phyloP scores from a whole-genome alignment of 2,113 vertebrate genomes.

The Rhinoptilus africanus region DNA sequence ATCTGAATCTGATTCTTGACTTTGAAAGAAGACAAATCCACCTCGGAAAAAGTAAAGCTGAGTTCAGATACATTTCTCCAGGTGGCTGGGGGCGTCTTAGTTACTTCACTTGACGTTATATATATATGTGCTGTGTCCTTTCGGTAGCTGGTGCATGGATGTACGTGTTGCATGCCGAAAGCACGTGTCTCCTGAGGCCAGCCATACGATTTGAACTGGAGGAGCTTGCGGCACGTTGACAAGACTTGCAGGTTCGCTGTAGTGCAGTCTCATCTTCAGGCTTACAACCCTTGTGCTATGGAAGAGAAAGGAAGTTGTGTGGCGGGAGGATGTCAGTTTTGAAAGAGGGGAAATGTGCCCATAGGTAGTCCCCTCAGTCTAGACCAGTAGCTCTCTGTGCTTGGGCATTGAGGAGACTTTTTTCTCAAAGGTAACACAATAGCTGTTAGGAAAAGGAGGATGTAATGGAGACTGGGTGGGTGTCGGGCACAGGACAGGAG shows the following conservation, averaged over 20 bases:
- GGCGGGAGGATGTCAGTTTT: neutral
- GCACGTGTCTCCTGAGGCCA: neutral
- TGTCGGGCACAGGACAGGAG: neutral
- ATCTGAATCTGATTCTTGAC: neutral
- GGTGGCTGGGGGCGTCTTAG: neutral
- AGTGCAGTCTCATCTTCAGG: neutral
- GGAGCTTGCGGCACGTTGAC: neutral
- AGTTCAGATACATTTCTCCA: neutral
- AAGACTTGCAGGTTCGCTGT: neutral
- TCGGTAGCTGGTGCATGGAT: neutral
- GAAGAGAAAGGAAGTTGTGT: neutral
- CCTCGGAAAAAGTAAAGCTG: neutral
- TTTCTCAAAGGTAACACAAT: neutral
- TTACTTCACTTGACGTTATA: neutral
- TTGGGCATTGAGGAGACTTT: neutral
- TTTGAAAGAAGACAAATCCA: neutral
- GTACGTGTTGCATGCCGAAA: neutral
- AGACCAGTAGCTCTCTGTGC: neutral
- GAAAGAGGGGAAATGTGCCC: neutral
- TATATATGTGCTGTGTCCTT: neutral
- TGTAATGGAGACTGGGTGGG: neutral
- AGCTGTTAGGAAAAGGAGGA: neutral
- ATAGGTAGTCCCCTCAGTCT: neutral
- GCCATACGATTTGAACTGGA: neutral
- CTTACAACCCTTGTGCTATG: neutral